Base-by-base conservation (phyloP, 2,797 vertebrate genomes). In the Chiloscyllium punctatum region DNA sequence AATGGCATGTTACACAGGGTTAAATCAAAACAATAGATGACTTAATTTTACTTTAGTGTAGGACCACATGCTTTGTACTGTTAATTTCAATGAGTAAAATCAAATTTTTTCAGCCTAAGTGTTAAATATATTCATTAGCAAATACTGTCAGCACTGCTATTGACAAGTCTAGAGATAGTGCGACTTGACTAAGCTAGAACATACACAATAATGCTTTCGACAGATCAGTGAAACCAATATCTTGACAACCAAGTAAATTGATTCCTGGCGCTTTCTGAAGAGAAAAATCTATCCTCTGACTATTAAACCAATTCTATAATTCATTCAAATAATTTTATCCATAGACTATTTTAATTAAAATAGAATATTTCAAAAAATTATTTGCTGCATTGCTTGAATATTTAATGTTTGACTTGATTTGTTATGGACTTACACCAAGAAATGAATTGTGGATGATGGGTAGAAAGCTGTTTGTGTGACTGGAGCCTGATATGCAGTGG, bases 181-280 rank as follows among this genome's bases (percentile, higher is more conserved):
- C 88, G 9, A 57, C 57, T 33, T 0, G 91, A 71, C 37, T 71
- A 69, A 94, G 8, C 62, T 94, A 21, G 66, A 94, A 37, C 8
- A 30, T 42, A 11, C 66, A 94, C n/a, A 21, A 71, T 71, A 94
- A 91, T n/a, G 15, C 4, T 33, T 91, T 66, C 88, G 33, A 69
- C 91, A 69, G n/a, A 13, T 94, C 66, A 68, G 66, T 94, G n/a
- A 94, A 94, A 69, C n/a, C 91, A 69, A 69, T 69, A 48, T 21
- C 4, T 23, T 94, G 18, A 94, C 13, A 92, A 53, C 4, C 13
- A 27, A n/a, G 25, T 94, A 42, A 27, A 94, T 66, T 94, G 27
- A 66, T 33, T 69, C 62, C 62, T 71, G 21, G n/a, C 23, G 21
- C 91, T 23, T 72, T 42, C 11, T 91, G 48, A 62, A 91, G 69